Base-by-base conservation (phyloP, 2,888 invertebrate species). In the Ophion slaviceki region DNA sequence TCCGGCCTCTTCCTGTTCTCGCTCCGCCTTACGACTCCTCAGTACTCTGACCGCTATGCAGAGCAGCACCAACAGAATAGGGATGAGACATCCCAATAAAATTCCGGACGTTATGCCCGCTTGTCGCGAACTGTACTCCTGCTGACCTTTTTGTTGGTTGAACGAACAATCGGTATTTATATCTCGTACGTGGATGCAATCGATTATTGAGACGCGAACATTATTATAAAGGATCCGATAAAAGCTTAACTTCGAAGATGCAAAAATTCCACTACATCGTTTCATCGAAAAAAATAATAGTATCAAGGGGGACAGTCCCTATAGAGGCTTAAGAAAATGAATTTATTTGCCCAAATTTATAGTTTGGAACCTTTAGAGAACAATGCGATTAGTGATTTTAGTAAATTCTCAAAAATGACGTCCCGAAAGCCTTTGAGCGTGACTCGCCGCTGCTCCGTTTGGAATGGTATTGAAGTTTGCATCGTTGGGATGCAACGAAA, bases 21-120 rank as follows among this genome's bases (percentile, higher is more conserved):
- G 94, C 71, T 95, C 94, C 53, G 94, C 93, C 89, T 95, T 96
- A 80, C 93, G 94, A 80, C 94, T 94, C 92, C 95, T 95, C 74
- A 96, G 95, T 90, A 96, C 93, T 88, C 95, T 95, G 94, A 96
- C 96, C 40, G 95, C 96, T 72, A 96, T 92, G 91, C 96, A 97
- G 88, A 97, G 95, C 77, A 97, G 95, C 57, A 96, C 93, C 88
- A 98, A 94, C 68, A 97, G 91, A 88, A 97, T 95, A 32, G 98
- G 97, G 90, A 98, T 94, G 93, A 98, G 94, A 86, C 97, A 95
- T 59, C 96, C 96, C 87, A 97, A 94, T 89, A 98, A 96, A 93
- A 97, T 96, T 88, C 97, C 97, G 92, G 97, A 96, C 6, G 98
- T 97, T 32, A 97, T 95, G 40, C 97, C 97, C 59, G 97, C 96